Base-by-base conservation (phyloP, 2,113 vertebrate genomes). In the Amphiprion percula region DNA sequence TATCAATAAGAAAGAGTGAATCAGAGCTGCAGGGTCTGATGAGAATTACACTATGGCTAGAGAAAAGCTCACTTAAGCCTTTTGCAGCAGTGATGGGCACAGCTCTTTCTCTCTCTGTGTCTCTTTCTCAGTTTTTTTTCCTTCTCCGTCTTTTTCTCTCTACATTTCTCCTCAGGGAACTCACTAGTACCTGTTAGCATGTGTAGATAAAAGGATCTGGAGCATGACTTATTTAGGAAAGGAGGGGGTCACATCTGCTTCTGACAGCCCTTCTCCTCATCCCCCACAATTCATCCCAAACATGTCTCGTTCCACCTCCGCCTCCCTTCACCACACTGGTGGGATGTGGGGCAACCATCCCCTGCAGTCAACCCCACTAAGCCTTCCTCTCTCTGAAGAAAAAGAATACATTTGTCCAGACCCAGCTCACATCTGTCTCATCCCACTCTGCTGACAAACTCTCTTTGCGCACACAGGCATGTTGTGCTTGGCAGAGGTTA, bases 211-310 rank as follows among this genome's bases (percentile, higher is more conserved):
- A 89, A 92, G 85, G 75, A 88, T 89, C 76, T 90, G 84, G 81
- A 91, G 86, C 89, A 90, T 91, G 78, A 92, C 80, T 91, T 91
- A 91, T 92, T 93, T 90, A 83, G 79, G 77, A 28, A 28, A 53
- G 30, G 53, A 30, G 61, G 70, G 83, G 82, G 62, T 78, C 90
- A 88, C 87, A 90, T 92, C 90, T 92, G 90, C 66, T 90, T 80
- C 87, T 90, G 64, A 87, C 81, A 85, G 54, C 65, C 61, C 47
- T 24, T 60, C 74, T 63, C 56, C 60, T 74, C 65, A 62, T 74
- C 67, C 71, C 41, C 28, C 37, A 74, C 61, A 71, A 60, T 86
- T 71, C 59, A 78, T 80, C 75, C 83, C 68, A 85, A 75, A 83
- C 73, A 84, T 69, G 60, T 59, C 77, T 79, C 16, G 16, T 81